Evolutionary conservation across 2,888 invertebrate genomes (phyloP).

Genomic region (Drosophila quasianomalipes): DNA sequence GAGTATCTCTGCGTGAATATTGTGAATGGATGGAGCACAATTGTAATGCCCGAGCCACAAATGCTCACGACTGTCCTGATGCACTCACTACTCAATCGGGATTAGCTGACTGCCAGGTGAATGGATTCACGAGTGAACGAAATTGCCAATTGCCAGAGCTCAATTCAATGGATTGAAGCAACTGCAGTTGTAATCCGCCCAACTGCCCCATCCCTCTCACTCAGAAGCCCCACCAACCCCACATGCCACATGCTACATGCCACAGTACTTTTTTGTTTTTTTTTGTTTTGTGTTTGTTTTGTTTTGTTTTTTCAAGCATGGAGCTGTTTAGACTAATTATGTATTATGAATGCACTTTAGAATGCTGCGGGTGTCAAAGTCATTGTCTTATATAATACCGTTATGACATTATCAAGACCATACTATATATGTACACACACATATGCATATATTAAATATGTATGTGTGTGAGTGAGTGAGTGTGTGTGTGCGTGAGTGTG

Average conservation of each 20-base stretch:
- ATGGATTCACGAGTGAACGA: slow-evolving; percentile 4
- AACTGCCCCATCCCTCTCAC: neutral
- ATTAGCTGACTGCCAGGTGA: slow-evolving; percentile 7
- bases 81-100: slow-evolving; percentile 12
- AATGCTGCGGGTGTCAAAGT: slow-evolving; percentile 74
- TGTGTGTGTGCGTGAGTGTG: slow-evolving; percentile 20
- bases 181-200: neutral
- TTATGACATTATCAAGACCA: slow-evolving; percentile 71
- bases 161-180: neutral
- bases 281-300: neutral
- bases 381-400: slow-evolving; percentile 66
- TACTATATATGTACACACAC: neutral
- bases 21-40: slow-evolving; percentile 8
- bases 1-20: neutral
- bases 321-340: slow-evolving; percentile 35
- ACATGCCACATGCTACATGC: slow-evolving; percentile 1
- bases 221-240: too few relatives aligned
- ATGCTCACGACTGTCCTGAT: neutral
- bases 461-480: slow-evolving; percentile 15
- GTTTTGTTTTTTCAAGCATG: neutral
- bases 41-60: slow-evolving; percentile 17
- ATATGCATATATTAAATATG: neutral
- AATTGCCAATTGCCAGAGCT: neutral
- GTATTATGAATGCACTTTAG: slow-evolving; percentile 18
- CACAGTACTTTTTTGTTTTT: neutral